Evolutionary conservation across 2,113 vertebrate genomes (phyloP).

Genomic region (Mystacornis crossleyi): DNA sequence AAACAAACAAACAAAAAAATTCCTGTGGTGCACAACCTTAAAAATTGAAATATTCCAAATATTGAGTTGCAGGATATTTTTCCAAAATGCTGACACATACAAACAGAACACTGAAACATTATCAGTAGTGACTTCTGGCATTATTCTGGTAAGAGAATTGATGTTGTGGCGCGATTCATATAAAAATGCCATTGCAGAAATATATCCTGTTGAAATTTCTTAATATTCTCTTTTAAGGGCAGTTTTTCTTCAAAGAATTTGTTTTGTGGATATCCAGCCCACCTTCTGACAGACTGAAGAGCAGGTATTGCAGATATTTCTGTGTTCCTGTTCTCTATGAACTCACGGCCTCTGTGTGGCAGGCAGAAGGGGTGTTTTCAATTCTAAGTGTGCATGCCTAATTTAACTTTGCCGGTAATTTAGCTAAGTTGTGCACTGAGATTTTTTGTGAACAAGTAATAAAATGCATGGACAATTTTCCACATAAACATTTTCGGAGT

Average conservation of each 20-base stretch:
- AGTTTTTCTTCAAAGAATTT: background rate
- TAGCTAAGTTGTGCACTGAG: constrained; percentile 60
- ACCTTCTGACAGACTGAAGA: background rate
- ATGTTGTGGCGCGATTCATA: background rate
- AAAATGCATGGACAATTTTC: constrained; percentile 64
- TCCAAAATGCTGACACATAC: background rate
- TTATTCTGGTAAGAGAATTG: background rate
- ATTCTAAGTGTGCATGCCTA: constrained; percentile 38
- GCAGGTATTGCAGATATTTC: background rate
- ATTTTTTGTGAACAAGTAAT: constrained; percentile 56
- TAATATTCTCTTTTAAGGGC: background rate
- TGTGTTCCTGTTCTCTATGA: background rate
- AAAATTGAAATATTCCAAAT: background rate
- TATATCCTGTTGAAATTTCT: background rate
- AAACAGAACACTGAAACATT: background rate
- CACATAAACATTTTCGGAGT: constrained; percentile 49
- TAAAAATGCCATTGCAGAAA: background rate
- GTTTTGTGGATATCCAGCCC: background rate
- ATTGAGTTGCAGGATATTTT: background rate
- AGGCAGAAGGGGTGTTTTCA: constrained; percentile 22
- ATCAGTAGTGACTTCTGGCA: background rate
- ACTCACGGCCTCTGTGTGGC: background rate
- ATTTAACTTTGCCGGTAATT: constrained; percentile 60
- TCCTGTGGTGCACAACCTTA: background rate
- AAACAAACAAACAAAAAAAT: background rate